Evolutionary conservation across 2,797 vertebrate genomes (phyloP).

Genomic region (Cercopithecus diana): DNA sequence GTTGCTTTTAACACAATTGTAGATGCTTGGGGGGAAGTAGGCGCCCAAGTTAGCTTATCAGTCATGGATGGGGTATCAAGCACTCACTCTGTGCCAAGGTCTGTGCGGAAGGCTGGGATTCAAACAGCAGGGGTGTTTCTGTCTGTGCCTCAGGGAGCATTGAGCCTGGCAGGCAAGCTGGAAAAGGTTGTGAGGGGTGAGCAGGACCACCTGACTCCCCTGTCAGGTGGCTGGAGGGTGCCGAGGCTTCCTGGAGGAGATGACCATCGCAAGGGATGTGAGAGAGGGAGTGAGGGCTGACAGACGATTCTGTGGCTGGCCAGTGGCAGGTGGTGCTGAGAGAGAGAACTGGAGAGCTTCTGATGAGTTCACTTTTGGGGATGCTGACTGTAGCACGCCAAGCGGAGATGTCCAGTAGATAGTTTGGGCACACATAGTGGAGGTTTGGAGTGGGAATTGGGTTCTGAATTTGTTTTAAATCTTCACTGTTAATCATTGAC

Average conservation of each 20-base stretch:
- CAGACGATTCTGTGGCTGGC: rapidly evolving
- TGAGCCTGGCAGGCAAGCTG: neutral
- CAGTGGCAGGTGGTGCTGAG: neutral
- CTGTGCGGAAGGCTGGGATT: neutral
- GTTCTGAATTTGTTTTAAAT: neutral
- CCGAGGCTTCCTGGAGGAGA: neutral
- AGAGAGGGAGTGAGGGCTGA: neutral
- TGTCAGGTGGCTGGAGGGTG: neutral
- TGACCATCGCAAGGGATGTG: rapidly evolving
- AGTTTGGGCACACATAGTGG: neutral
- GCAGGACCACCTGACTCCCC: neutral
- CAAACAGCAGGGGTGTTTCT: neutral
- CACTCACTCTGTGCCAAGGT: neutral
- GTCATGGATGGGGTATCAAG: no score
- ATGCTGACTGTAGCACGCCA: rapidly evolving
- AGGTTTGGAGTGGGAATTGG: neutral
- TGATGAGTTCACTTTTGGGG: neutral
- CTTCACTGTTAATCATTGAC: neutral
- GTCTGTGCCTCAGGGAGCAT: neutral
- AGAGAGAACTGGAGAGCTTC: neutral
- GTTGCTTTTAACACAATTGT: neutral
- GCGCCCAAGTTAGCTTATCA: neutral
- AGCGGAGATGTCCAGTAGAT: neutral
- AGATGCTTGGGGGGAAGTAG: neutral
- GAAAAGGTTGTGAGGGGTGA: neutral